Evolutionary conservation across 2,888 invertebrate species (phyloP), one percentile per base, ranked within the genome.

Genomic region (Brassicogethes aeneus): DNA sequence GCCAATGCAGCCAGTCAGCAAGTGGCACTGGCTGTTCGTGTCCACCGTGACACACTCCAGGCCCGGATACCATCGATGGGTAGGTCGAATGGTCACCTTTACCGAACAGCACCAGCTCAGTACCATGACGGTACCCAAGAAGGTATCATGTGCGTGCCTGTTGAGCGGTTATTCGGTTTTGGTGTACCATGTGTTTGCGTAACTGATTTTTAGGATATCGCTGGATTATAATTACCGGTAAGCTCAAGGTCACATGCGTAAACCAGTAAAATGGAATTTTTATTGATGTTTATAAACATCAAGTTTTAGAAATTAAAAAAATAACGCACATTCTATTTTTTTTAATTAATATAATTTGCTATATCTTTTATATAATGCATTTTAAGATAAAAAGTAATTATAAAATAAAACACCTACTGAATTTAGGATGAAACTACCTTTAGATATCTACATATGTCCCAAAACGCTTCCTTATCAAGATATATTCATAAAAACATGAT

Each of bases 1-100:
- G n/a, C n/a, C n/a, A n/a, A n/a, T n/a, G n/a, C n/a, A 23, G 10
- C 23, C 23, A 23, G 10, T 7, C 23, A 23, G 5, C 23, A 23
- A 23, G 23, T 23, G 10, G 23, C 23, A 23, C 5, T 7, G 23
- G 23, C 23, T 23, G 23, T 23, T 23, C 57, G 57, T 56, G 57
- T 47, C 50, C 50, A 47, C 48, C 51, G 52, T 60, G 62, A 62
- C 62, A 60, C 53, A 61, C 57, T 59, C 55, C 23, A n/a, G 37
- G 47, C 41, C 43, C 40, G 46, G 55, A 48, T 46, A 51, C 57
- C 34, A 47, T 40, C 15, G 30, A 45, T 40, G 40, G 42, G 37
- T 23, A 16, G 15, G 17, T 37, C 17, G 37, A n/a, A 23, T 35
- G 15, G 16, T 15, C 16, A 35, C 3, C 15, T 32, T 12, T 13